Conservation (phyloP, 2,797 vertebrate genomes). For the Podarcis lilfordi region DNA sequence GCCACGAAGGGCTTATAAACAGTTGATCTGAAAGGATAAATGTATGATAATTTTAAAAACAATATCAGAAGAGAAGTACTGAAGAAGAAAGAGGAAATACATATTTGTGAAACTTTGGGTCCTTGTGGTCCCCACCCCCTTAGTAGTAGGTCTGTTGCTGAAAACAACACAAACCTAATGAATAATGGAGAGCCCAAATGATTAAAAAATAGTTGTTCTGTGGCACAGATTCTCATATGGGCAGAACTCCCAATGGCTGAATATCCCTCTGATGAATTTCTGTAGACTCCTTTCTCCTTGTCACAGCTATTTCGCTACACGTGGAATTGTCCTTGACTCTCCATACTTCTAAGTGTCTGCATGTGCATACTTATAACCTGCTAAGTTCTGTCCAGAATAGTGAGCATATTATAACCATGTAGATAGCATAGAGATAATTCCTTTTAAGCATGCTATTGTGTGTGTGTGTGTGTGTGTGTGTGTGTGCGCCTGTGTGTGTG, state of each 20-base stretch:
- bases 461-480: neutral
- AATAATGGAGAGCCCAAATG: neutral
- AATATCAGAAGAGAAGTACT: neutral
- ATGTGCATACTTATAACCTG: neutral
- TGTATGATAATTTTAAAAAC: neutral
- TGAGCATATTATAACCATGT: neutral
- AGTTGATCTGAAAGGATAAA: neutral
- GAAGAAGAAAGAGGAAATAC: neutral
- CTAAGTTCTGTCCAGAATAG: neutral
- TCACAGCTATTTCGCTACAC: neutral
- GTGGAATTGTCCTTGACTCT: neutral
- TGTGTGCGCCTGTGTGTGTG: neutral
- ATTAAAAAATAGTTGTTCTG: neutral
- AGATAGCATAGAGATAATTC: neutral
- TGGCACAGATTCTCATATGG: neutral
- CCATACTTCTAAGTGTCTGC: neutral
- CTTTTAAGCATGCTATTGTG: neutral
- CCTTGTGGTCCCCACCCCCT: no score
- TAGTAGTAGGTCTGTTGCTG: neutral
- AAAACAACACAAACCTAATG: neutral
- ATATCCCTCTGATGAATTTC: neutral
- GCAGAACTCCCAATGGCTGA: neutral
- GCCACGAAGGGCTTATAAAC: neutral
- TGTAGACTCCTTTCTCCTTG: neutral
- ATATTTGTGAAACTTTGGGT: neutral